phyloP scores from a whole-genome alignment of 2,888 invertebrate species.

The Zonitis immaculata region DNA sequence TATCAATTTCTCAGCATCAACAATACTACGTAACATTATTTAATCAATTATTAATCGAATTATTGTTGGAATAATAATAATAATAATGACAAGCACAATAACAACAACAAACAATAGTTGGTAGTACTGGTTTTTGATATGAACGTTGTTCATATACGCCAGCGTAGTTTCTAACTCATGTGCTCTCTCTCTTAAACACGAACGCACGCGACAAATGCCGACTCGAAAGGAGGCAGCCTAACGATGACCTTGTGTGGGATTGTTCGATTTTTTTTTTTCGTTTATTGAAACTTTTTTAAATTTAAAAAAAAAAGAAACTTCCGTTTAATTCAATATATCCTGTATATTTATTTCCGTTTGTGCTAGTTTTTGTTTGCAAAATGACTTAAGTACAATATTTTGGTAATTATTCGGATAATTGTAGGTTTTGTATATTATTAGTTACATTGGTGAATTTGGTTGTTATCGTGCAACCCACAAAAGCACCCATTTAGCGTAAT shows the following conservation, averaged over 20 bases:
- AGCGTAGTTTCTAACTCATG: not conserved
- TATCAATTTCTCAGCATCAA: constrained; percentile 20
- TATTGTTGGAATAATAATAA: no score
- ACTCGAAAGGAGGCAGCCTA: not conserved
- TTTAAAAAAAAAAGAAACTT: no score
- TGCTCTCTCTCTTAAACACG: constrained; percentile 1
- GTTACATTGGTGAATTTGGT: no score
- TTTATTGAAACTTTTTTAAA: no score
- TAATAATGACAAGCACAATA: not conserved
- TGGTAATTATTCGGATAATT: no score
- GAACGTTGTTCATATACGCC: not conserved
- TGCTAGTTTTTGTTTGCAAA: no score
- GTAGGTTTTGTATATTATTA: no score
- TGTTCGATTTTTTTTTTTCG: not conserved
- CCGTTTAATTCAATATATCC: not conserved
- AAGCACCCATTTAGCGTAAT: not conserved
- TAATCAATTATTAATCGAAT: no score
- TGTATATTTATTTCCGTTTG: no score
- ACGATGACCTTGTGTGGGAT: not conserved
- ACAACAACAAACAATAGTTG: not conserved
- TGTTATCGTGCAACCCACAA: not conserved
- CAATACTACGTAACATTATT: constrained; percentile 13
- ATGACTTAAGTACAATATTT: no score
- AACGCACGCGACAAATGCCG: not conserved
- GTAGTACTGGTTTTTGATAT: no score